These are phyloP conservation scores for Apostichopus parvimensis DNA, from an alignment of 35 echinoderm and acorn worm genomes.

Conservation along the genomic window DNA sequence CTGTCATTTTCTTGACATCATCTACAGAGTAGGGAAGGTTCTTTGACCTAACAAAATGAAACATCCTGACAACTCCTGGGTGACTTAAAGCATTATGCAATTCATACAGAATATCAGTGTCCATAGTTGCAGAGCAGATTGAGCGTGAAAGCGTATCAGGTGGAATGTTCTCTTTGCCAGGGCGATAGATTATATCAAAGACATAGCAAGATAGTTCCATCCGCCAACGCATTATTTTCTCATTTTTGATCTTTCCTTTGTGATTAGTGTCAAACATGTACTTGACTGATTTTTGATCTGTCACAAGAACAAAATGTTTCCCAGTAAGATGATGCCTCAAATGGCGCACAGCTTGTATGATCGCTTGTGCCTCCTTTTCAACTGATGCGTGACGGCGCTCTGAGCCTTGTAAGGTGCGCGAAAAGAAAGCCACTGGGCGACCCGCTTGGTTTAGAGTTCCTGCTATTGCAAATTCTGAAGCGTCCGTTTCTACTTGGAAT, in stretches of 20 bases:
- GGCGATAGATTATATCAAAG: constrained; percentile 53
- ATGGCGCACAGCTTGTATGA: constrained; percentile 42
- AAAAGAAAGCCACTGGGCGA: constrained; percentile 44
- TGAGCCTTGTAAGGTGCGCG: background rate
- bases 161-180: constrained; percentile 19
- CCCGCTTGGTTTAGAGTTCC: constrained; percentile 27
- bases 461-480: constrained; percentile 47
- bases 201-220: constrained; percentile 17
- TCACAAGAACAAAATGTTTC: constrained; percentile 27
- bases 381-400: constrained; percentile 44
- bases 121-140: background rate
- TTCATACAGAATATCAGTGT: constrained; percentile 19
- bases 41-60: constrained; percentile 18
- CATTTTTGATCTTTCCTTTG: constrained; percentile 60
- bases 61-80: constrained; percentile 47
- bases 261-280: constrained; percentile 56
- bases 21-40: background rate
- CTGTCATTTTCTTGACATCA: constrained; percentile 23
- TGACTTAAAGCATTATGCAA: constrained; percentile 40
- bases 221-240: constrained; percentile 29
- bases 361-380: constrained; percentile 45
- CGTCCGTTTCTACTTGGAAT: constrained; percentile 51
- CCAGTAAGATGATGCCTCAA: constrained; percentile 36
- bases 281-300: constrained; percentile 47
- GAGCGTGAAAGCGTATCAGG: too few species aligned